A percentile compares a stretch with the other conserved stretches of the same genome.
Evolutionary conservation across 2,797 vertebrate genomes (phyloP).

Genomic region (Mico argentatus): DNA sequence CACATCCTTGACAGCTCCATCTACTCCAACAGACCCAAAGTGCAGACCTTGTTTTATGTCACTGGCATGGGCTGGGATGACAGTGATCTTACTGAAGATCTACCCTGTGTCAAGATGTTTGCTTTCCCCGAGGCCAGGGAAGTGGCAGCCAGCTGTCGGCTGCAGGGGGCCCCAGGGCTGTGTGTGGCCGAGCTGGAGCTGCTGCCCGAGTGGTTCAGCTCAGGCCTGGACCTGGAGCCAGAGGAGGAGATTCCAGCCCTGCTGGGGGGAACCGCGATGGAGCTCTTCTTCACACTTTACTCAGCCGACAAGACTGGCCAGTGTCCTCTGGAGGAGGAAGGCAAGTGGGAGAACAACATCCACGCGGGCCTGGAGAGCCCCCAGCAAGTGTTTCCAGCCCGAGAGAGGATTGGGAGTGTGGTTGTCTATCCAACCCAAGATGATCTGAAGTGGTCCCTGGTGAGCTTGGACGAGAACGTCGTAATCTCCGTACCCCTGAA

Average conservation of each 20-base stretch:
- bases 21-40: constrained; percentile 91
- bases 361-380: constrained; percentile 82
- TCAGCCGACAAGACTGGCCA: constrained; percentile 85
- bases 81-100: constrained; percentile 80
- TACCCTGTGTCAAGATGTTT: constrained; percentile 92
- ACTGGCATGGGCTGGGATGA: constrained; percentile 92
- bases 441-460: constrained; percentile 85
- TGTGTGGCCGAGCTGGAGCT: constrained; percentile 96
- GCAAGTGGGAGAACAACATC: constrained; percentile 87
- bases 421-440: constrained; percentile 88
- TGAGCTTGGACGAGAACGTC: constrained; percentile 92
- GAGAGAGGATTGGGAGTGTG: constrained; percentile 92
- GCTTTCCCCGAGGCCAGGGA: constrained; percentile 91
- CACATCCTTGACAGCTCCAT: constrained; percentile 91
- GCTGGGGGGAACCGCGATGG: constrained; percentile 88
- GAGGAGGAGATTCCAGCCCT: constrained; percentile 85
- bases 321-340: constrained; percentile 90
- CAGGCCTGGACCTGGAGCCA: constrained; percentile 82
- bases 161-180: constrained; percentile 91
- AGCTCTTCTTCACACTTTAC: constrained; percentile 92
- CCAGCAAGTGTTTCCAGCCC: constrained; percentile 79
- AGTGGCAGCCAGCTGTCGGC: constrained; percentile 89
- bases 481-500: constrained; percentile 90
- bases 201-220: constrained; percentile 92
- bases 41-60: constrained; percentile 94